phyloP scores from a whole-genome alignment of 2,888 invertebrate species.

The Mimas tiliae region DNA sequence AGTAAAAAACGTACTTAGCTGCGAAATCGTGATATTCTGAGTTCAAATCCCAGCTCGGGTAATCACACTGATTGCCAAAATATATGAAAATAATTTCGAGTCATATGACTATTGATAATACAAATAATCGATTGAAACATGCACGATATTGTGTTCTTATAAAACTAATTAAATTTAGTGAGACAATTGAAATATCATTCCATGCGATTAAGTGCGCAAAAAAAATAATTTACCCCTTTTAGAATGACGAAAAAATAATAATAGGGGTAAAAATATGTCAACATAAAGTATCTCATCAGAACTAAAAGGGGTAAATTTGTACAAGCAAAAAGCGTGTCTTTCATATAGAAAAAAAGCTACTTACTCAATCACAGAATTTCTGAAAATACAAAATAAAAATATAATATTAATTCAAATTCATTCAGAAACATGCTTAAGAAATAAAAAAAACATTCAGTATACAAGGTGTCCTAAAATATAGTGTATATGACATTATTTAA shows the following conservation, averaged over 20 bases:
- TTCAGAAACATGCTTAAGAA: conserved; percentile 35
- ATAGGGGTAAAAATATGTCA: background rate
- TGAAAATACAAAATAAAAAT: conserved; percentile 57
- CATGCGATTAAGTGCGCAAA: no score
- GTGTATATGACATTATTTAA: no score
- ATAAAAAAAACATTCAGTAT: conserved; percentile 22
- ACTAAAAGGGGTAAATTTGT: conserved; percentile 10
- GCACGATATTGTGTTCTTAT: background rate
- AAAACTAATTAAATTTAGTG: background rate
- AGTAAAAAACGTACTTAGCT: no score
- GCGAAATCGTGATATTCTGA: no score
- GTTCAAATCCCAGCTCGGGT: no score
- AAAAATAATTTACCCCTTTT: background rate
- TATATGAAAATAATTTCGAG: no score
- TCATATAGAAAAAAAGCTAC: conserved; percentile 49
- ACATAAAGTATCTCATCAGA: background rate
- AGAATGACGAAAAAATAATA: background rate
- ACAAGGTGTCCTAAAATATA: background rate
- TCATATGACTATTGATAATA: no score
- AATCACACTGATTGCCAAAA: no score
- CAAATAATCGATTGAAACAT: no score
- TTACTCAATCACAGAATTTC: conserved; percentile 65
- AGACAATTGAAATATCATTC: no score
- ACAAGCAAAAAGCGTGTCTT: conserved; percentile 4
- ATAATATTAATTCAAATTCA: conserved; percentile 35